Conservation (phyloP, 30 jellyfish, hydroid and myxozoan genomes). For the Pelagia noctiluca region DNA sequence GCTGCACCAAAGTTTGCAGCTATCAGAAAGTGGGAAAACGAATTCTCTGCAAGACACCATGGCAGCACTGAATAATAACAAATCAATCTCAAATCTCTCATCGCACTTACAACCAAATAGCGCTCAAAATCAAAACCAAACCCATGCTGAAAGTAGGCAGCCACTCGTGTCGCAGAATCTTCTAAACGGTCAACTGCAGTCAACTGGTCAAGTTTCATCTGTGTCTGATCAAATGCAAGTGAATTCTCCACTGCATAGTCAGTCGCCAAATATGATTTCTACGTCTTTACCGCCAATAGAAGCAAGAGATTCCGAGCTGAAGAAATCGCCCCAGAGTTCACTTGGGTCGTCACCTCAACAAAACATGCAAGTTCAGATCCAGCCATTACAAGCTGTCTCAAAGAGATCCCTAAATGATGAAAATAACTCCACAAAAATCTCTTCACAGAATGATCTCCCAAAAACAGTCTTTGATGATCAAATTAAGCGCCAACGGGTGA, state of each 20-base stretch:
- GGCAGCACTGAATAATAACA: slow-evolving; percentile 35
- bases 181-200: neutral
- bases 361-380: neutral
- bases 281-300: neutral
- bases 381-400: too few relatives aligned
- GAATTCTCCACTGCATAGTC: neutral
- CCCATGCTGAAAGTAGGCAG: slow-evolving; percentile 30
- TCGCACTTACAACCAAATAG: slow-evolving; percentile 59
- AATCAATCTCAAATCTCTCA: slow-evolving; percentile 54
- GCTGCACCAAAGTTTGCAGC: slow-evolving; percentile 53
- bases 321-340: neutral
- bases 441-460: neutral
- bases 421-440: neutral
- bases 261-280: neutral
- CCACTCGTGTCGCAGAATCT: neutral
- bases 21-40: slow-evolving; percentile 49
- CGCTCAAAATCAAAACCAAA: slow-evolving; percentile 3
- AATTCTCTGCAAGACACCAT: slow-evolving; percentile 51
- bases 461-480: neutral
- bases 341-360: neutral
- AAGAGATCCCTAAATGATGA: neutral
- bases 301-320: neutral
- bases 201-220: neutral
- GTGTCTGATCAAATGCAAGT: neutral
- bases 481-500: slow-evolving; percentile 2